Evolutionary conservation across 2,797 vertebrate species (phyloP).

Genomic region (Coendou prehensilis): DNA sequence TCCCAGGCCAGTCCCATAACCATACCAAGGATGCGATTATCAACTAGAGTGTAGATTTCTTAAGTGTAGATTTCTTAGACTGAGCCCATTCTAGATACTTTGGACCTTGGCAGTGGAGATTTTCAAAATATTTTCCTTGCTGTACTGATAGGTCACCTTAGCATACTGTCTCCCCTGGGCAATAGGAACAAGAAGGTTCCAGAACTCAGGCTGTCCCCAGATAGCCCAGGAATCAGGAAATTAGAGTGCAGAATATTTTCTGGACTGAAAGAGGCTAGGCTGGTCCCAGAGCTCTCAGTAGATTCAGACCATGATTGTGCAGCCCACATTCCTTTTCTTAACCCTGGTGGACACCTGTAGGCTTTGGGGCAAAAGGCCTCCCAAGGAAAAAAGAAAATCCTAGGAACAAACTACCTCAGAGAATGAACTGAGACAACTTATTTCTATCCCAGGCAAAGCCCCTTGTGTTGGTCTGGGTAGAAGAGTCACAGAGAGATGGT

Average conservation of each 20-base stretch:
- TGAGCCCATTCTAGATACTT: conserved; percentile 50
- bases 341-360: not conserved
- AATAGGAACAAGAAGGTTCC: not conserved
- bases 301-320: not conserved
- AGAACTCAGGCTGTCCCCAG: conserved; percentile 40
- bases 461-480: not conserved
- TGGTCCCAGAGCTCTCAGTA: conserved; percentile 23
- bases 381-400: conserved; percentile 8
- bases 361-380: not conserved
- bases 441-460: not conserved
- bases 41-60: not conserved
- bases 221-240: conserved; percentile 25
- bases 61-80: conserved; percentile 21
- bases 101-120: conserved; percentile 40
- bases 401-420: conserved; percentile 14
- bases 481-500: not conserved
- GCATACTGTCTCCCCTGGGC: not conserved
- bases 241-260: not conserved
- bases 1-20: not conserved
- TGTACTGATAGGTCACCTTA: not conserved
- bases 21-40: not conserved
- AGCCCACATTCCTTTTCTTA: not conserved
- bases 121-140: conserved; percentile 53
- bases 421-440: not conserved
- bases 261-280: not conserved